phyloP scores from a whole-genome alignment of 2,888 invertebrate genomes.

The Thymelicus lineola region DNA sequence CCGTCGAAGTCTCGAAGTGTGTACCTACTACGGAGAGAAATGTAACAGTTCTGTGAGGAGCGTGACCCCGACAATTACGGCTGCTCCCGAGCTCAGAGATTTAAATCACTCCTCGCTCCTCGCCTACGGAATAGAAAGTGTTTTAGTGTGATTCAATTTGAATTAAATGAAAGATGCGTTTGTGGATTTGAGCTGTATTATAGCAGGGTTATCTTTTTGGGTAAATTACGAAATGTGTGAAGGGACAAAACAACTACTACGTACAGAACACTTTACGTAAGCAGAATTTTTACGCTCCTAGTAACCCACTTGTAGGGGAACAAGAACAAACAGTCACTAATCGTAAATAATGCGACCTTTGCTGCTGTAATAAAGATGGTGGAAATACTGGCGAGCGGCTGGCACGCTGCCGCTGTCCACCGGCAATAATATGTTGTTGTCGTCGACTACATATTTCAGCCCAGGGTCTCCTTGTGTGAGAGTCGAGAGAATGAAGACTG shows the following conservation, averaged over 20 bases:
- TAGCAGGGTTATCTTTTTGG: no score
- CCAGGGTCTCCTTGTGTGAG: no score
- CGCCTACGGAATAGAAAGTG: slow-evolving; percentile 13
- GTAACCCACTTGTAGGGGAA: no score
- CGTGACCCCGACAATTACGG: slow-evolving; percentile 8
- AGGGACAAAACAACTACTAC: no score
- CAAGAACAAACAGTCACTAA: neutral
- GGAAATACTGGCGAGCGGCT: neutral
- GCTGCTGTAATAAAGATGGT: neutral
- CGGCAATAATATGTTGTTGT: neutral
- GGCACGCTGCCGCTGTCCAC: neutral
- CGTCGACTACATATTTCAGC: no score
- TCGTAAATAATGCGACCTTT: neutral
- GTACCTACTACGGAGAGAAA: neutral
- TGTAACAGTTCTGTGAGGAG: neutral
- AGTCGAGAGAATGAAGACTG: no score
- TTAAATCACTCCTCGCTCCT: slow-evolving; percentile 11
- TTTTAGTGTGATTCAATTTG: neutral
- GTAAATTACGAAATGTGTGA: slow-evolving; percentile 1
- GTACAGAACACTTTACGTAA: no score
- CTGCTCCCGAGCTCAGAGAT: neutral
- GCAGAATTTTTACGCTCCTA: no score
- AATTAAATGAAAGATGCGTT: no score
- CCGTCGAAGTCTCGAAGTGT: neutral
- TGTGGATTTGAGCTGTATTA: no score